Evolutionary conservation across 1,140 invertebrate genomes (phyloP).

Genomic region (Nasonia giraulti): DNA sequence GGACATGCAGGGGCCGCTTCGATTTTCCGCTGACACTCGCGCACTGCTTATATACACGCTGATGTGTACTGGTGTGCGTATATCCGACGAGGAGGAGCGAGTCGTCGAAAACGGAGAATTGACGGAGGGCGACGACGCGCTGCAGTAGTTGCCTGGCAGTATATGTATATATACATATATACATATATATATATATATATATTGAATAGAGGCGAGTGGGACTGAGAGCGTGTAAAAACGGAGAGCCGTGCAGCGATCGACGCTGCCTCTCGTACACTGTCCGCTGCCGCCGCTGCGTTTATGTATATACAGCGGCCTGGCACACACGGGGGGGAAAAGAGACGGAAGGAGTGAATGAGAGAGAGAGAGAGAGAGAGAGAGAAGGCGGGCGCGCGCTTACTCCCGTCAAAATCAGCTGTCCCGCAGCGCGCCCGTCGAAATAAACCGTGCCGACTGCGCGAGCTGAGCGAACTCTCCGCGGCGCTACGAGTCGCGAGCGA

Average conservation of each 20-base stretch:
- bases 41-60: too few relatives aligned
- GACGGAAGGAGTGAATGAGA: background rate
- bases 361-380: background rate
- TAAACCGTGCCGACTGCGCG: constrained; percentile 36
- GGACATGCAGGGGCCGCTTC: background rate
- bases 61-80: too few relatives aligned
- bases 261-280: background rate
- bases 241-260: background rate
- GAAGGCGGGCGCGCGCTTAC: constrained; percentile 33
- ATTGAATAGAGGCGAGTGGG: too few relatives aligned
- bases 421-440: constrained; percentile 51
- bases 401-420: constrained; percentile 61
- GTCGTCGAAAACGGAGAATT: background rate
- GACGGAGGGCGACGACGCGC: background rate
- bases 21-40: background rate
- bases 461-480: background rate
- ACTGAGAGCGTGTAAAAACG: too few relatives aligned
- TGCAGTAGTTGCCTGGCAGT: background rate
- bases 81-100: background rate
- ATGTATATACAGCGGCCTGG: background rate
- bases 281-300: background rate
- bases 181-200: too few relatives aligned
- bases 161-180: too few relatives aligned
- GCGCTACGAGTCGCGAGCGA: background rate
- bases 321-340: background rate